Evolutionary conservation across 2,797 vertebrate species (phyloP), one percentile per base, ranked within the genome.

Genomic region (Parotocinclus haroldoi): DNA sequence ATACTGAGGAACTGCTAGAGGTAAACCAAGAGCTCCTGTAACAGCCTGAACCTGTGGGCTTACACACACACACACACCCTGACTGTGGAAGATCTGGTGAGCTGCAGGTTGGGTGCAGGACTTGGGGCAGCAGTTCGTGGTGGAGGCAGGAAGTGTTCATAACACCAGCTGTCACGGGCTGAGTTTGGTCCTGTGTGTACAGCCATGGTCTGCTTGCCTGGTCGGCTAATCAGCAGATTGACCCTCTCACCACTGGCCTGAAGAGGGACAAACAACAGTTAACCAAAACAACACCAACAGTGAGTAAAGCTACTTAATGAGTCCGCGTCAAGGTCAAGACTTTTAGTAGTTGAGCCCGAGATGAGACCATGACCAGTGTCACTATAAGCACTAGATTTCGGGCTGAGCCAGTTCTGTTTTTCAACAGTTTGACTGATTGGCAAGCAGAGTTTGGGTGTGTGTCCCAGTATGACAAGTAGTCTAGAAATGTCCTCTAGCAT

Each of bases 191-290:
- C 93, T 81, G 72, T 90, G n/a, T 88, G 88, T 3, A 87, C 86
- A n/a, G 86, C 87, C 19, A 87, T 87, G 44, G 86, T 87, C 13
- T 88, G 87, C 82, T 96, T 98, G 82, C 84, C 86, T 27, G 93
- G 85, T 76, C 96, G 92, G 65, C 92, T 92, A 75, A 99, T 91
- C 52, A 95, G 77, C 80, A 99, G 87, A 75, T 94, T 90, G 72
- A 99, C 96, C 79, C 93, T 90, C 79, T 99, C 97, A 66, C 96
- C 96, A 0, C 96, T 99, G 38, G 95, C 96, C 96, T 99, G 36
- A 0, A 62, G 67, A 67, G 61, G 17, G 57, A 76, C 58, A 71
- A 57, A 38, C 44, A 45, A 49, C 8, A 27, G 27, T 27, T 5
- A 27, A 27, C 27, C 27, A 27, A 2, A 45, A 51, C 36, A 48